Percentiles rank a stretch among this genome's conserved stretches.
Evolutionary conservation across 2,888 invertebrate genomes (phyloP).

Genomic region (Drepanosiphum platanoidis): DNA sequence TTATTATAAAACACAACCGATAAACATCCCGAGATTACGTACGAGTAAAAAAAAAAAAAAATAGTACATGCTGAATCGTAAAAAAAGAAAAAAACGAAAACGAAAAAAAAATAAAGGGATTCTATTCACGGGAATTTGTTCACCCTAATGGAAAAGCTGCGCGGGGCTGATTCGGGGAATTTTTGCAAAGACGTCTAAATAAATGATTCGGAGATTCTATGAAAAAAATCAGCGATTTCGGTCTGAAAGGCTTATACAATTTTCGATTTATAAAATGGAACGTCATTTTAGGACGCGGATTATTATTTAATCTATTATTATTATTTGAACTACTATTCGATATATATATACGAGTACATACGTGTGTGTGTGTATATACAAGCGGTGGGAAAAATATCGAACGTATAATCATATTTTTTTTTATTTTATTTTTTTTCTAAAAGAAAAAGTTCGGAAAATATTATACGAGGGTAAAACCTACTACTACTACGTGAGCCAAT

Average conservation of each 20-base stretch:
- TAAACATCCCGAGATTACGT: not conserved
- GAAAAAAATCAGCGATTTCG: not conserved
- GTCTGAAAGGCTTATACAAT: not conserved
- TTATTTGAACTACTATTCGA: not conserved
- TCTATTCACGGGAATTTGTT: constrained; percentile 22
- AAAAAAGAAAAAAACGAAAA: not conserved
- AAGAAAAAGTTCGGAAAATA: not conserved
- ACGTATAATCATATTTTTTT: too few relatives aligned
- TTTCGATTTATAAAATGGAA: not conserved
- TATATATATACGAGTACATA: not conserved
- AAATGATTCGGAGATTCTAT: not conserved
- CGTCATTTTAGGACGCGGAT: not conserved
- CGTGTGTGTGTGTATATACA: too few relatives aligned
- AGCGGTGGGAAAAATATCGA: too few relatives aligned
- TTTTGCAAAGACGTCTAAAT: constrained; percentile 1
- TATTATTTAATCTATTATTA: not conserved
- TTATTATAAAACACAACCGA: constrained; percentile 27
- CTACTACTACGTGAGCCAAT: too few relatives aligned
- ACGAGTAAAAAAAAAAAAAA: not conserved
- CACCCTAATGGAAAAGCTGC: constrained; percentile 19
- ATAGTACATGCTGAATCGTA: constrained; percentile 13
- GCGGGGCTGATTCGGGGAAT: not conserved
- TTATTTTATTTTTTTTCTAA: too few relatives aligned
- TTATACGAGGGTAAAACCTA: too few relatives aligned
- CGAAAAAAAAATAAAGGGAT: constrained; percentile 23